Evolutionary conservation across 2,113 vertebrate genomes (phyloP).

Genomic region (Daubentonia madagascariensis): DNA sequence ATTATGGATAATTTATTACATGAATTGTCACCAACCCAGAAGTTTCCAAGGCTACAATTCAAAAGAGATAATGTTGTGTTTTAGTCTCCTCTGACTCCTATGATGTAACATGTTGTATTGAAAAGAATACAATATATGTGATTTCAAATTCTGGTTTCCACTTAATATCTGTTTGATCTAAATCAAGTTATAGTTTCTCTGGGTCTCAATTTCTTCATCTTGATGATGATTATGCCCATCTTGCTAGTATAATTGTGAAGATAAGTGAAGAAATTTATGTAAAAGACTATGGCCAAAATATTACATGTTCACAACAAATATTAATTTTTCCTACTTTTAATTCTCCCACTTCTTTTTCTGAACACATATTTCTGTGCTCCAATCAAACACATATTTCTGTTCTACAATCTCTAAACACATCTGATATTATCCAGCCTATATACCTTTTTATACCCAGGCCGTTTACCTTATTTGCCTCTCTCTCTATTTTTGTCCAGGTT

Average conservation of each 20-base stretch:
- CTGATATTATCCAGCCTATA: neutral
- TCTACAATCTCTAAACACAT: neutral
- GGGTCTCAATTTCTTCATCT: neutral
- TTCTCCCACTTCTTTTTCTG: neutral
- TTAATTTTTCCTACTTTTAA: neutral
- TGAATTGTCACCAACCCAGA: neutral
- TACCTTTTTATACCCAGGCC: neutral
- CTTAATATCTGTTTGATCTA: neutral
- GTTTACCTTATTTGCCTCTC: neutral
- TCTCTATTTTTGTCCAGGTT: neutral
- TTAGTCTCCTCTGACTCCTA: neutral
- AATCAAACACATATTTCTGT: no score
- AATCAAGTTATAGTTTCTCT: neutral
- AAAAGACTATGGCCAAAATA: neutral
- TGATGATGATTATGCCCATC: neutral
- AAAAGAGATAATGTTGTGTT: neutral
- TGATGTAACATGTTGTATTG: neutral
- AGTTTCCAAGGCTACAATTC: neutral
- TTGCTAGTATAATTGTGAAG: neutral
- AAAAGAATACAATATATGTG: neutral
- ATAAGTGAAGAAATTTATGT: neutral
- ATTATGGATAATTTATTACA: neutral
- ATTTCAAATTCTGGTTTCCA: neutral
- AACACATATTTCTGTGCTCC: neutral
- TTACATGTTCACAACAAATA: neutral